Evolutionary conservation across 2,888 invertebrate species (phyloP).

Genomic region (Macaria liturata): DNA sequence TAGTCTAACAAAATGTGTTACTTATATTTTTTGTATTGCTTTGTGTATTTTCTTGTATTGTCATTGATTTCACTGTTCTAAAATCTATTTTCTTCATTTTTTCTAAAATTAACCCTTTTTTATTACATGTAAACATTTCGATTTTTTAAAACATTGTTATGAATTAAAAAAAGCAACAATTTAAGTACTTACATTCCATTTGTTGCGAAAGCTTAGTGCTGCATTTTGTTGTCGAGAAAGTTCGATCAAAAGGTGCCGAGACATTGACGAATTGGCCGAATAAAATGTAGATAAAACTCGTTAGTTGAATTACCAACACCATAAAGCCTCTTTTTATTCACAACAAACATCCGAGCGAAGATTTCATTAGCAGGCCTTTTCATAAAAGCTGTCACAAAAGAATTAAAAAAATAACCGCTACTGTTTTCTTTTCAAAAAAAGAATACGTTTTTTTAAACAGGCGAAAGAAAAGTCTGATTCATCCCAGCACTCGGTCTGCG

Average conservation of each 20-base stretch:
- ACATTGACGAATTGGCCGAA: slow-evolving; percentile 17
- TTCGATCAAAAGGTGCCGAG: slow-evolving; percentile 13
- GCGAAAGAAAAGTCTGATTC: slow-evolving; percentile 70
- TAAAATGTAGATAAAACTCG: slow-evolving; percentile 20
- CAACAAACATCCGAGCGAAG: slow-evolving; percentile 19
- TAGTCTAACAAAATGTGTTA: too few species aligned
- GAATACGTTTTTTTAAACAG: slow-evolving; percentile 35
- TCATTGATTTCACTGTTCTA: too few species aligned
- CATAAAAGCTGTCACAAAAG: slow-evolving; percentile 45
- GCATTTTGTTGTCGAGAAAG: slow-evolving; percentile 15
- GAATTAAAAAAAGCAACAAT: too few species aligned
- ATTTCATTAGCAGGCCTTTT: slow-evolving; percentile 43
- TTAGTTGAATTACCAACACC: slow-evolving; percentile 20
- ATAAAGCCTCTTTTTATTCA: slow-evolving; percentile 2
- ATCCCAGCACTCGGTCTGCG: slow-evolving; percentile 57
- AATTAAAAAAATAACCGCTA: slow-evolving; percentile 39
- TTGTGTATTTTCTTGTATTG: too few species aligned
- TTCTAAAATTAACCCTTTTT: too few species aligned
- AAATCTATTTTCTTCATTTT: too few species aligned
- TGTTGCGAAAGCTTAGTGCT: slow-evolving; percentile 5
- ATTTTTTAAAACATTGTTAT: too few species aligned
- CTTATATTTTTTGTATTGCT: too few species aligned
- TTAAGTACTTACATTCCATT: background rate
- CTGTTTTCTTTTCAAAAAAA: slow-evolving; percentile 46
- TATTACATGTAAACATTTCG: too few species aligned